Conservation (phyloP, 2,797 vertebrate species). For the Melanotaenia pygmaea region DNA sequence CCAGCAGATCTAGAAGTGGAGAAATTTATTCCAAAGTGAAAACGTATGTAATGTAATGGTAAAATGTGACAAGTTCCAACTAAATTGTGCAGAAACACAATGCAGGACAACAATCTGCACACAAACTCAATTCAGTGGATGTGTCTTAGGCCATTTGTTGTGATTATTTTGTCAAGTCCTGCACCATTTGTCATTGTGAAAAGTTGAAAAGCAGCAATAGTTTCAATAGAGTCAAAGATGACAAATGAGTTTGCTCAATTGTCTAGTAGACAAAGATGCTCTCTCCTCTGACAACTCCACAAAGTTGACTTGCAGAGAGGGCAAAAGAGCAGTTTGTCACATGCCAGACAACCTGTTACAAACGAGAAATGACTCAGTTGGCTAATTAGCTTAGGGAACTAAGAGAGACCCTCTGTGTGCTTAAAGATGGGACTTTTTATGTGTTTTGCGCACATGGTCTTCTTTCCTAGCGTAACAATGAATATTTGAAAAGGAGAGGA, state of each 20-base stretch:
- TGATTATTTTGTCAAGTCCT: conserved; percentile 60
- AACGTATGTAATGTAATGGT: background rate
- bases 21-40: conserved; percentile 4
- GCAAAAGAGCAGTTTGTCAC: conserved; percentile 69
- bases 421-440: conserved; percentile 20
- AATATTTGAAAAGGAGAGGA: conserved; percentile 48
- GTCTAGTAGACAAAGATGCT: conserved; percentile 71
- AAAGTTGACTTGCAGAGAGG: conserved; percentile 51
- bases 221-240: conserved; percentile 71
- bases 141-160: conserved; percentile 17
- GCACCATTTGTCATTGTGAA: conserved; percentile 66
- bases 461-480: conserved; percentile 52
- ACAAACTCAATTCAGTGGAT: conserved; percentile 7
- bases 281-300: conserved; percentile 72
- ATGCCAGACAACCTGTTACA: conserved; percentile 69
- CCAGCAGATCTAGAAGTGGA: background rate
- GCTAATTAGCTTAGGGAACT: conserved; percentile 33
- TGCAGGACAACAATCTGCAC: background rate
- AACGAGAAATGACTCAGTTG: conserved; percentile 58
- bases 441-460: conserved; percentile 18
- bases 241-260: conserved; percentile 78
- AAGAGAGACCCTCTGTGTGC: conserved; percentile 18
- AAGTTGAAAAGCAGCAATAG: conserved; percentile 62
- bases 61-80: background rate
- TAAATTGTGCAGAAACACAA: background rate